These are phyloP conservation scores for Dipodomys ordii DNA, from an alignment of 2,113 vertebrate species.

Conservation along the genomic window DNA sequence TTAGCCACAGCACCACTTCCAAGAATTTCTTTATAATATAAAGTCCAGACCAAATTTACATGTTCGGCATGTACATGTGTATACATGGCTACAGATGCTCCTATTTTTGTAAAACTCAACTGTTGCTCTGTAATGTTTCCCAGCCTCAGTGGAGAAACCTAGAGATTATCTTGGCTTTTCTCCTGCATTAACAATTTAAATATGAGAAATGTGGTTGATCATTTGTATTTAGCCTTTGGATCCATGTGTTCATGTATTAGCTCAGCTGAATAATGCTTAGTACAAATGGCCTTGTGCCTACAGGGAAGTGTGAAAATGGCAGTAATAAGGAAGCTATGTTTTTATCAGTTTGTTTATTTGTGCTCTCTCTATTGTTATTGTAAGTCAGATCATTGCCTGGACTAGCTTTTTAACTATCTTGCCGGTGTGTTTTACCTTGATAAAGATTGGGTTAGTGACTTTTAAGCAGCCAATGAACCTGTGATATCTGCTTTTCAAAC, in stretches of 20 bases:
- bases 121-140: not conserved
- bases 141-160: not conserved
- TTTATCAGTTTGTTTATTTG: not conserved
- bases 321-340: not conserved
- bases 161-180: not conserved
- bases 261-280: slow-evolving; percentile 10
- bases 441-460: not conserved
- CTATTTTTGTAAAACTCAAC: slow-evolving; percentile 26
- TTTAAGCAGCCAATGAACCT: not conserved
- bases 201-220: not conserved
- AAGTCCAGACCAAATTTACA: too few species aligned
- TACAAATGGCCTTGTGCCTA: not conserved
- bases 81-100: not conserved
- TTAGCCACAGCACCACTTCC: too few species aligned
- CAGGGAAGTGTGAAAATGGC: not conserved
- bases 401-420: not conserved
- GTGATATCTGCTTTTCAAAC: slow-evolving; percentile 14
- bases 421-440: not conserved
- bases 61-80: not conserved
- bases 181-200: slow-evolving; percentile 2
- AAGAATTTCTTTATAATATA: not conserved
- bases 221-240: not conserved
- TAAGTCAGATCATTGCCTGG: not conserved
- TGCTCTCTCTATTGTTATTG: not conserved
- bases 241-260: not conserved